Base-by-base conservation (phyloP, 2,797 vertebrate species). In the Macropodus opercularis region DNA sequence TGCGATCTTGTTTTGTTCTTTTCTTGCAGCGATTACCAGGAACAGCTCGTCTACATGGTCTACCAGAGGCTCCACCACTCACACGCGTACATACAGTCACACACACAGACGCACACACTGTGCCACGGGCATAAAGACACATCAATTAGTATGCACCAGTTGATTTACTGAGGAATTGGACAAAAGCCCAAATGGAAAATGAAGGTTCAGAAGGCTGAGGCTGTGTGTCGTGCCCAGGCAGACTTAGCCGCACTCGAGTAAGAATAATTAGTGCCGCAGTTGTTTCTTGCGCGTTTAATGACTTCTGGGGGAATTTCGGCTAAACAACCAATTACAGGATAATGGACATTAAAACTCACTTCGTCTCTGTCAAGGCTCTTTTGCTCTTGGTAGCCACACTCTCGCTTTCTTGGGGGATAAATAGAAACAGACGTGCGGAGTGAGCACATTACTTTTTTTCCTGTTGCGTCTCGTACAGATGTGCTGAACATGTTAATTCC, bases 131-230 rank as follows among this genome's bases (percentile, higher is more conserved):
- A 52, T 48, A 40, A 76, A 80, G 57, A 52, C 70, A 58, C 54
- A 75, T 21, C 62, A 77, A 87, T 89, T 84, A 85, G 32, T 18
- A 83, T 63, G 82, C 84, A 80, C 72, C 75, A 84, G 72, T 83
- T 86, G 76, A 82, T 80, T 82, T 82, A 63, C 34, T 69, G 6
- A 42, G 39, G 38, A 76, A 44, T 3, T 67, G 63, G 14, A 67
- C 51, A 50, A 72, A 82, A 77, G 62, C 63, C 75, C 63, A 23
- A 14, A 40, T 63, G 77, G 56, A 55, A 49, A 36, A 72, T 55
- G 11, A 57, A 63, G 67, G 68, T 81, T 78, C 49, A 80, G 11
- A 48, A 13, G 61, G 57, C 38, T 44, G 47, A 14, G 5, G 32
- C 41, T 61, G 12, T 51, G 36, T 3, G 51, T 53, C 11, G 48